Evolutionary conservation across 2,113 vertebrate genomes (phyloP).

Genomic region (Pagrus major): DNA sequence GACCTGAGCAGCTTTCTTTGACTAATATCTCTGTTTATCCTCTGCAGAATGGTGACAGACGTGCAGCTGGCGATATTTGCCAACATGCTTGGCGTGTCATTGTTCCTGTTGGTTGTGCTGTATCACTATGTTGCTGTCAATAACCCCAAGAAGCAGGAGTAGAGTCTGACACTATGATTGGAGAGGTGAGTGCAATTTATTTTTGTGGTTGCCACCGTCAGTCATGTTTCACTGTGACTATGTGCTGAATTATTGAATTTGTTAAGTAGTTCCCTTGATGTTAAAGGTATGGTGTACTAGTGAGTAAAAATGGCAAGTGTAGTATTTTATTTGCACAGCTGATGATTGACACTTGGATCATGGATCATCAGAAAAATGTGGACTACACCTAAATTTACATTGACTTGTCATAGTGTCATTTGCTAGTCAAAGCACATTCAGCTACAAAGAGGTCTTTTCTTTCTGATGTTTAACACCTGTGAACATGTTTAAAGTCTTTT

Average conservation of each 20-base stretch:
- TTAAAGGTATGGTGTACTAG: too few species aligned
- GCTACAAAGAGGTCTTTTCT: neutral
- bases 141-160: slow-evolving; percentile 96
- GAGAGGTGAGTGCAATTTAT: slow-evolving; percentile 34
- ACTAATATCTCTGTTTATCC: neutral
- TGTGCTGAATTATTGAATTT: too few species aligned
- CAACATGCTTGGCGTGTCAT: slow-evolving; percentile 98
- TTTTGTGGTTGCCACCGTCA: neutral
- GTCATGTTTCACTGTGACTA: neutral
- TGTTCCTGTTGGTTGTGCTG: slow-evolving; percentile 95
- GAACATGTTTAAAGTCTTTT: neutral
- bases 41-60: slow-evolving; percentile 95
- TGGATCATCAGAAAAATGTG: neutral
- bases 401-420: neutral
- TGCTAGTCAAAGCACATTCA: neutral
- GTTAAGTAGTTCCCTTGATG: too few species aligned
- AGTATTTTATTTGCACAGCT: neutral
- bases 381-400: neutral
- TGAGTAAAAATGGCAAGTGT: too few species aligned
- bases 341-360: neutral
- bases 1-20: neutral
- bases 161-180: slow-evolving; percentile 19
- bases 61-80: slow-evolving; percentile 98
- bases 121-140: slow-evolving; percentile 99
- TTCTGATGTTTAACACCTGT: neutral